Conservation (phyloP, 2,113 vertebrate species). For the Nestor notabilis region DNA sequence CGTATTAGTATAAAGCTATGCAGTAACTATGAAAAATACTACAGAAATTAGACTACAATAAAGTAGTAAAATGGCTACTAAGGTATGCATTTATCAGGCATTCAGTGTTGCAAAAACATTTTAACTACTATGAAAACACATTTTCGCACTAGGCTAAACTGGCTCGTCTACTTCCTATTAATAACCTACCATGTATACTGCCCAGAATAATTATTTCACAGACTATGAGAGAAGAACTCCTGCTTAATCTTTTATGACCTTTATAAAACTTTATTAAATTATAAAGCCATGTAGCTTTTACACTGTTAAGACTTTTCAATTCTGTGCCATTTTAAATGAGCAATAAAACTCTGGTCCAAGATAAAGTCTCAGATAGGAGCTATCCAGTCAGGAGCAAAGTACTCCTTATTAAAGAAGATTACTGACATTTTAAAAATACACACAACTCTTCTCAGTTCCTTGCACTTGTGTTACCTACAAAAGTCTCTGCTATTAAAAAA, state of each 20-base stretch:
- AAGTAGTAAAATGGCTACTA: neutral
- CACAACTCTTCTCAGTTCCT: neutral
- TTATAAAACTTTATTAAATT: slow-evolving; percentile 56
- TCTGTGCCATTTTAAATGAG: neutral
- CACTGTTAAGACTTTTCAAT: slow-evolving; percentile 20
- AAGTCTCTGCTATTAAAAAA: neutral
- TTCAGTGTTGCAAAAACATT: neutral
- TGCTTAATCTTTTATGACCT: slow-evolving; percentile 42
- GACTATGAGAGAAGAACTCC: neutral
- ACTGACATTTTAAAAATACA: neutral
- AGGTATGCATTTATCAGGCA: neutral
- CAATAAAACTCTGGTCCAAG: slow-evolving; percentile 32
- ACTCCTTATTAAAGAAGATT: slow-evolving; percentile 10
- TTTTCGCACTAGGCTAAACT: neutral
- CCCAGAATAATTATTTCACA: neutral
- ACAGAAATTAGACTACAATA: neutral
- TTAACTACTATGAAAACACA: neutral
- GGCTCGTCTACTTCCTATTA: neutral
- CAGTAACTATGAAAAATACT: neutral
- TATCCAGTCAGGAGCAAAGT: neutral
- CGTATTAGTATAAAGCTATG: neutral
- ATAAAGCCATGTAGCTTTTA: slow-evolving; percentile 31
- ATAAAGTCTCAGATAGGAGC: slow-evolving; percentile 40
- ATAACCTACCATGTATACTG: neutral
- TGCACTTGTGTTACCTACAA: neutral